Evolutionary conservation across 1,140 invertebrate genomes (phyloP), one percentile per base, ranked within the genome.

Genomic region (Venustaconcha ellipsiformis): DNA sequence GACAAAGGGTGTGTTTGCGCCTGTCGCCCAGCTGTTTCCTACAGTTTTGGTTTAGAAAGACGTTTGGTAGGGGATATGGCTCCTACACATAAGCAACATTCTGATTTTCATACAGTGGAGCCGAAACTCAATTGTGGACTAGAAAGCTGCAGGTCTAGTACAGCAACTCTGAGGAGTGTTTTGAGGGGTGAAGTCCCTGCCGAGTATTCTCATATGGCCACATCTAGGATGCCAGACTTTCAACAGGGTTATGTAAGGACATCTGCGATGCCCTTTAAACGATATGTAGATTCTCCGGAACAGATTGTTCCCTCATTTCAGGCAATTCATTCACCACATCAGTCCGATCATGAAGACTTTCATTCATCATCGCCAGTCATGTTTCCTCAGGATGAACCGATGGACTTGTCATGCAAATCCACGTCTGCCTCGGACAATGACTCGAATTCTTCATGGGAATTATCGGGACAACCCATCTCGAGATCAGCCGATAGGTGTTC

Each of bases 111-210:
- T 48, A 48, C 37, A 4, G 6, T 48, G 37, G 37, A 48, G 37
- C 37, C 37, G 37, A 48, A 48, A 11, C 37, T 48, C 37, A 48
- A 48, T 48, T 48, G 37, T 48, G 37, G 37, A 48, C 4, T 48
- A 11, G 37, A 48, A 48, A 48, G 11, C 8, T 48, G 37, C 11
- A 48, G 5, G 5, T 8, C 37, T 48, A 48, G 37, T 8, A 48
- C 37, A 48, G 37, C 37, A 48, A 88, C 85, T 13, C 76, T 88
- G 55, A 82, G 86, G 56, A 86, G 84, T 70, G 85, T 88, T n/a
- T 67, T 88, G 59, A 76, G 82, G 67, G 86, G 86, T 0, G 82
- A 88, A 75, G 78, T 88, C 30, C 86, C 86, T 1, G 70, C 85
- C 6, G 84, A 82, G 0, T 88, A 88, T 66, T 84, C 85, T 68